These are phyloP conservation scores for Todiramphus saurophagus DNA, from an alignment of 2,113 vertebrate genomes.

Conservation along the genomic window DNA sequence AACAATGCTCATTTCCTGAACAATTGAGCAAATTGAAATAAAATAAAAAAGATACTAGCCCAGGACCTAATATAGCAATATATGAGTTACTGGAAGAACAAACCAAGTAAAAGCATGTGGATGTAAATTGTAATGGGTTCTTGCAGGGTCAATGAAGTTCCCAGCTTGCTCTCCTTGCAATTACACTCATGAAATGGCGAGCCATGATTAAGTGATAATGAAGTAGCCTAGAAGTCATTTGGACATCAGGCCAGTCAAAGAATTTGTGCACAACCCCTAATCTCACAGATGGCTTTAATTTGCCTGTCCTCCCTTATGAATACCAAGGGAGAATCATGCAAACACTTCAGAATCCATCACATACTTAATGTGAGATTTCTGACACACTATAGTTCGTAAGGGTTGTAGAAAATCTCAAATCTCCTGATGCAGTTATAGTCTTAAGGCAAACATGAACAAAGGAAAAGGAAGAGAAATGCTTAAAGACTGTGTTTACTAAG, in stretches of 20 bases:
- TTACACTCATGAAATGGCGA: background rate
- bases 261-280: background rate
- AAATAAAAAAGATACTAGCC: background rate
- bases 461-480: background rate
- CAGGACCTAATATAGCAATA: background rate
- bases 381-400: background rate
- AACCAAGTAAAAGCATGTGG: background rate
- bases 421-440: background rate
- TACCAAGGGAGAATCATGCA: background rate
- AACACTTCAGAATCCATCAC: slow-evolving; percentile 37
- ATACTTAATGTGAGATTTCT: background rate
- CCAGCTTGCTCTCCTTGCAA: background rate
- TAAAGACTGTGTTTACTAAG: background rate
- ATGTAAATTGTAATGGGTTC: background rate
- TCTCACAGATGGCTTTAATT: slow-evolving; percentile 50
- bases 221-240: background rate
- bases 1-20: background rate
- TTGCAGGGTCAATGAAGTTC: background rate
- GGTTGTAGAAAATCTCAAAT: background rate
- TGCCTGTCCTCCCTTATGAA: background rate
- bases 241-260: background rate
- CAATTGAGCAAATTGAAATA: background rate
- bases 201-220: background rate
- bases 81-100: background rate
- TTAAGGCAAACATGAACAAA: background rate